Base-by-base conservation (phyloP, 1,140 invertebrate genomes). In the Uloborus diversus region DNA sequence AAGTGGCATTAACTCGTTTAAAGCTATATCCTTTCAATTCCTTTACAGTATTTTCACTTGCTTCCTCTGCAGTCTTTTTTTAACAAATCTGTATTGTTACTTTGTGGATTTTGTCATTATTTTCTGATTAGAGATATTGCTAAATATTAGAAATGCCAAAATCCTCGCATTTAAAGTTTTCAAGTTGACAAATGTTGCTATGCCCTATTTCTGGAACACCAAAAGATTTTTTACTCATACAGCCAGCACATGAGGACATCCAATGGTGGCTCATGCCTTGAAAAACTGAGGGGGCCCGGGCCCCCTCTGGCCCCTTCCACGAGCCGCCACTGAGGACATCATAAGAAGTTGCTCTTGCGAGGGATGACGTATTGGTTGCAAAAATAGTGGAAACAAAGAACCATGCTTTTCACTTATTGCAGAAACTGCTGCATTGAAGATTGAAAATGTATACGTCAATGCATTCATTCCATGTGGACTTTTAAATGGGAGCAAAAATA, bases 371-470 rank as follows among this genome's bases (percentile, higher is more conserved):
- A 56, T 56, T 56, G 51, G 51, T 14, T 14, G 51, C 20, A 20
- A 56, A 56, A 23, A 11, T 11, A 20, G 51, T 56, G 51, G 51
- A 56, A 56, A 56, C 20, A 56, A 56, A 23, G 51, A 56, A 56
- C 51, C 51, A 11, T 20, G 11, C 23, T 56, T 56, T 23, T 56
- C 51, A 56, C 11, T 56, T 56, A 56, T 56, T 56, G 51, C 51
- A 20, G 51, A 56, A 56, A 56, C 51, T 14, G 51, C 23, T 9
- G 51, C 51, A 14, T 56, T 56, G 51, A 56, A 56, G 20, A 56
- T 56, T 56, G 51, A 56, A 56, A 56, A 56, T 14, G 11, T 56
- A 56, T 56, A 56, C 51, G 51, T 56, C 51, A 20, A 56, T 11
- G 51, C 51, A 56, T 56, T 20, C 51, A 56, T 56, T 56, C 11